Conservation (phyloP, 1,140 invertebrate genomes). For the Archegozetes longisetosus region DNA sequence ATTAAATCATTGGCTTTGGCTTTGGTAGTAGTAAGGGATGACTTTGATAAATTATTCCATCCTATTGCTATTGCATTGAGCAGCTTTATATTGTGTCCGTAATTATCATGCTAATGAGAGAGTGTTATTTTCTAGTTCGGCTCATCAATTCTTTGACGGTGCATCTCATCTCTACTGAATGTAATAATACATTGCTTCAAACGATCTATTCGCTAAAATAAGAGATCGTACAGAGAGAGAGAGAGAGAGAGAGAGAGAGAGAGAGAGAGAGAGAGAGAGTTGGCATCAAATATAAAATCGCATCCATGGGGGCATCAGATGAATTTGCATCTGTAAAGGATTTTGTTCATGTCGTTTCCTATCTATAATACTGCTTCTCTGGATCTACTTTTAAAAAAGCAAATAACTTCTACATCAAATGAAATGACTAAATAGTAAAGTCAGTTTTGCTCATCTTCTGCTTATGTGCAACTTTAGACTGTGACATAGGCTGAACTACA, state of each 20-base stretch:
- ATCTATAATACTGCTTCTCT: no score
- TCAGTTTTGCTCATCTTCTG: no score
- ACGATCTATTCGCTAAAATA: neutral
- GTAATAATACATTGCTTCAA: neutral
- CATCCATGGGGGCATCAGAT: neutral
- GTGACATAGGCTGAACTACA: no score
- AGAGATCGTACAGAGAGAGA: neutral
- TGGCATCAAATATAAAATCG: neutral
- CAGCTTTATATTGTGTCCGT: neutral
- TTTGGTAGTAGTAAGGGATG: no score
- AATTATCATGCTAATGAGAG: neutral
- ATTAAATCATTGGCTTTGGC: neutral
- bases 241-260: neutral
- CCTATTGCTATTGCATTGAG: neutral
- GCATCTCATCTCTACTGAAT: neutral
- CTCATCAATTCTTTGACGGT: neutral
- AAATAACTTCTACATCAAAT: no score
- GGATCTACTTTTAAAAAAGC: no score
- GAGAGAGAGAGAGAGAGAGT: neutral
- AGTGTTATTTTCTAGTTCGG: neutral
- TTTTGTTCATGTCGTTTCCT: neutral
- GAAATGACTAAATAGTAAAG: no score
- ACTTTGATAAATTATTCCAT: neutral
- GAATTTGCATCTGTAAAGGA: neutral
- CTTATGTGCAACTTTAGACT: no score